Percentiles rank a stretch among this genome's conserved stretches.
These are phyloP conservation scores for Lottia scabra DNA, from an alignment of 2,888 invertebrate genomes.

Conservation along the genomic window DNA sequence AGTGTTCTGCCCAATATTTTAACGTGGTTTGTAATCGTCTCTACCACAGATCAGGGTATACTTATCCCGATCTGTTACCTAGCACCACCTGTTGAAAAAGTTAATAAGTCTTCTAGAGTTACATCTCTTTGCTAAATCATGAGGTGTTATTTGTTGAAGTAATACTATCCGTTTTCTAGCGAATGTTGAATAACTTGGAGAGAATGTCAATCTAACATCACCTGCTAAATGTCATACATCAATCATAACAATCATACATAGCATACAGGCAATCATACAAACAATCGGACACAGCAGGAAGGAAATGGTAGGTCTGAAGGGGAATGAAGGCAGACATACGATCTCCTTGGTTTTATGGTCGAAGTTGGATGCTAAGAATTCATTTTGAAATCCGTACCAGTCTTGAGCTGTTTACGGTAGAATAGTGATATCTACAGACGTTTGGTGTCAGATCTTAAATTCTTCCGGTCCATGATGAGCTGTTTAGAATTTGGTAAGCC, in stretches of 20 bases:
- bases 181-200: neutral
- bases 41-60: too few relatives aligned
- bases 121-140: neutral
- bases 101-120: neutral
- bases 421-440: too few relatives aligned
- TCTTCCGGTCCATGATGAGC: too few relatives aligned
- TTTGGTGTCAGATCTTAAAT: too few relatives aligned
- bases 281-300: neutral
- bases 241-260: neutral
- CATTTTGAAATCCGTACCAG: neutral
- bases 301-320: neutral
- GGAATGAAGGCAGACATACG: neutral
- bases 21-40: too few relatives aligned
- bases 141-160: neutral
- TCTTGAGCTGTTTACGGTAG: too few relatives aligned
- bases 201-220: neutral
- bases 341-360: neutral
- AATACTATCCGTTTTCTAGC: neutral
- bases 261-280: neutral
- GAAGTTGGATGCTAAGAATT: neutral
- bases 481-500: too few relatives aligned
- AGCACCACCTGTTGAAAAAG: neutral
- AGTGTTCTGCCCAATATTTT: too few relatives aligned
- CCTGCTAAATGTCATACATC: slow-evolving; percentile 3
- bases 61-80: neutral